These are phyloP conservation scores for Poeciliopsis turrubarensis DNA, from an alignment of 2,113 vertebrate genomes.

Conservation along the genomic window DNA sequence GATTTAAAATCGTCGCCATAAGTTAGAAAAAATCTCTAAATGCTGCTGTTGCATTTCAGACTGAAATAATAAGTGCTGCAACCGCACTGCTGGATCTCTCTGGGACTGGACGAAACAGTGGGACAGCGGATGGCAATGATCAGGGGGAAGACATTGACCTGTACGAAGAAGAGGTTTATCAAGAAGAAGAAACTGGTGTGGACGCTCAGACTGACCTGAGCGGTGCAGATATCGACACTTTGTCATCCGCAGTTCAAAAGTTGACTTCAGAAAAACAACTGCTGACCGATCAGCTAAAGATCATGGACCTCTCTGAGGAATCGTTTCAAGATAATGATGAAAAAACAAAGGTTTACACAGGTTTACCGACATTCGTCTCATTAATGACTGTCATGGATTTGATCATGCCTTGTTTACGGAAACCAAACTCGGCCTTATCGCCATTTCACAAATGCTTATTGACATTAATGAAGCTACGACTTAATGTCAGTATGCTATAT, in stretches of 20 bases:
- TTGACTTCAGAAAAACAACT: too few relatives aligned
- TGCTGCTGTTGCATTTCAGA: not conserved
- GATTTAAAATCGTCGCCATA: not conserved
- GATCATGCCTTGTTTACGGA: not conserved
- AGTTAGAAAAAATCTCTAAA: not conserved
- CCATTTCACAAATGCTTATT: not conserved
- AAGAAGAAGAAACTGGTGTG: not conserved
- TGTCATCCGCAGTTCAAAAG: not conserved
- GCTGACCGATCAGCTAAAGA: too few relatives aligned
- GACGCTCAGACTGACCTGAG: not conserved
- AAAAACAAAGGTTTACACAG: too few relatives aligned
- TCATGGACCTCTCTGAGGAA: too few relatives aligned
- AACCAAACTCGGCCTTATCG: not conserved
- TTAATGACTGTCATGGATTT: not conserved
- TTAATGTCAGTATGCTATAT: not conserved
- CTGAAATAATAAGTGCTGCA: not conserved
- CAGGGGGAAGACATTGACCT: not conserved
- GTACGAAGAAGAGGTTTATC: not conserved
- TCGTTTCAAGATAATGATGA: too few relatives aligned
- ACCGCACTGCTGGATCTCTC: not conserved
- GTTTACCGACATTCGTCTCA: too few relatives aligned
- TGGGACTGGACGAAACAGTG: not conserved
- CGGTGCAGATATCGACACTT: not conserved
- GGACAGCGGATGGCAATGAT: not conserved
- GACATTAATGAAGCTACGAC: not conserved